Base-by-base conservation (phyloP, 2,113 vertebrate species). In the Hepsetus odoe region DNA sequence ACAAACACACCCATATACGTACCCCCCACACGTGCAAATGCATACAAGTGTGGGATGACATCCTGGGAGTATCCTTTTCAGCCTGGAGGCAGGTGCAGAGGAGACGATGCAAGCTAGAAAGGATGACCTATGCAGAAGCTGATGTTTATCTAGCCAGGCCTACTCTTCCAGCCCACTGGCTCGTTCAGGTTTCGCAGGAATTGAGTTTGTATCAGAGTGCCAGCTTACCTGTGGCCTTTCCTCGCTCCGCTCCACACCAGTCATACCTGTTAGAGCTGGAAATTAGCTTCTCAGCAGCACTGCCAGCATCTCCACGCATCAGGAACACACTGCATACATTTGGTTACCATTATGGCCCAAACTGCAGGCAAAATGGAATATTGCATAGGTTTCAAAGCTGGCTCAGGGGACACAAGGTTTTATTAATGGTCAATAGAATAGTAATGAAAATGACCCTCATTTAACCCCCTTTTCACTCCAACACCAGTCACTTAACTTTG, bases 261-360 rank as follows among this genome's bases (percentile, higher is more conserved):
- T 89, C 90, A 89, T 86, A 91, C 86, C 89, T 91, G 91, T 89
- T 91, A 86, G 89, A 91, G 89, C 89, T 86, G 84, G 86, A 91
- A 91, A 91, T 91, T 88, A 90, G 84, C 86, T 90, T 86, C 87
- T 86, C 69, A 75, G 59, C 70, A 75, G 85, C 53, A 65, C 85
- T 80, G 61, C 84, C 72, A 79, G 83, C 82, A 80, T 87, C 85
- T 85, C 71, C 69, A 81, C 80, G 82, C 77, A 82, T 77, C 66
- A 74, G 35, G 62, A 72, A 76, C 20, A 12, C 10, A 70, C 79
- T 81, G 85, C 89, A 92, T 90, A 90, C 82, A 90, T 90, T 87
- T 89, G 86, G 80, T 84, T 88, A 82, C 44, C 80, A 87, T 91
- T 91, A 89, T 44, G 65, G 70, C 46, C 64, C 32, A 70, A 55